phyloP scores from a whole-genome alignment of 2,113 vertebrate genomes.

The Saccopteryx bilineata region DNA sequence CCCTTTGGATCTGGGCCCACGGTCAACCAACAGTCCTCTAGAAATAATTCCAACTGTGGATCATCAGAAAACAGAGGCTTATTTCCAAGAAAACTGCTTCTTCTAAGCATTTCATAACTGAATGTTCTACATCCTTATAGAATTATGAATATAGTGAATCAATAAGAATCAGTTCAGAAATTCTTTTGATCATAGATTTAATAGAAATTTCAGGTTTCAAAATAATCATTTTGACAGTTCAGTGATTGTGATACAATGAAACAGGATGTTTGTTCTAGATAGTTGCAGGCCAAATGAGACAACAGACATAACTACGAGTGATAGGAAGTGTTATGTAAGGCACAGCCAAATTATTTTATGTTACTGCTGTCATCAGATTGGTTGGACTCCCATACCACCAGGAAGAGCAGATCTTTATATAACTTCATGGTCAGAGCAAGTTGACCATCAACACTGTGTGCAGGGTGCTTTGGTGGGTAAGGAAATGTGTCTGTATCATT shows the following conservation, averaged over 20 bases:
- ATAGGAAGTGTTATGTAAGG: too few species aligned
- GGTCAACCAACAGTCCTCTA: conserved; percentile 85
- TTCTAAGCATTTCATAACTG: conserved; percentile 84
- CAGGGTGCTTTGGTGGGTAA: too few species aligned
- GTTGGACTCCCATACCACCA: too few species aligned
- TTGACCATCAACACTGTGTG: too few species aligned
- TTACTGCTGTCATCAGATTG: too few species aligned
- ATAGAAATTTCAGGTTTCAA: neutral
- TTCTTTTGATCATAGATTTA: neutral
- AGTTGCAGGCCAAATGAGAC: too few species aligned
- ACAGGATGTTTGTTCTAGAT: too few species aligned
- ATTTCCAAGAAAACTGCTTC: conserved; percentile 85
- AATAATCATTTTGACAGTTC: neutral
- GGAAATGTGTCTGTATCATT: too few species aligned
- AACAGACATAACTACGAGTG: too few species aligned
- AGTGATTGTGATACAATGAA: neutral
- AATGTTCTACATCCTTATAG: conserved; percentile 81
- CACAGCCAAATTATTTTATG: too few species aligned
- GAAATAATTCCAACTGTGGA: conserved; percentile 80
- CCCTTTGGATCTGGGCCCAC: conserved; percentile 68
- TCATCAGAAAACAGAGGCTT: conserved; percentile 84
- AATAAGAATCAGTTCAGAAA: conserved; percentile 18
- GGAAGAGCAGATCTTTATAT: too few species aligned
- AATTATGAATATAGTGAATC: conserved; percentile 78
- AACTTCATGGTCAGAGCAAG: too few species aligned